Conservation (phyloP, 2,113 vertebrate species). For the Melanerpes formicivorus region DNA sequence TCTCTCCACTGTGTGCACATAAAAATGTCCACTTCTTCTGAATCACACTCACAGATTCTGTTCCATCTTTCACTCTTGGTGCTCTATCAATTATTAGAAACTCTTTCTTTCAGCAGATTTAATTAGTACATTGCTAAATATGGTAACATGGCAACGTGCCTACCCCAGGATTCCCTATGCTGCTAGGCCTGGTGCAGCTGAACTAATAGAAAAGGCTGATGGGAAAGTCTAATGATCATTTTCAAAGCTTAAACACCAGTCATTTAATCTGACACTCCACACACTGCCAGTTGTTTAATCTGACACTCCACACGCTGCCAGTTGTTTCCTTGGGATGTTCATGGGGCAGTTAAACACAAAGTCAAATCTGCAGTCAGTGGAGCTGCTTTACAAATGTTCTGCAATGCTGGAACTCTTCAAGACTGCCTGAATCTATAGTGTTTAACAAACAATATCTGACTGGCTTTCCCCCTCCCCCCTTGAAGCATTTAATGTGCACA, state of each 20-base stretch:
- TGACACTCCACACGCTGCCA: neutral
- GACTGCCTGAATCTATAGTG: neutral
- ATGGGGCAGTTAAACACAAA: neutral
- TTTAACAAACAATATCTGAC: conserved; percentile 3
- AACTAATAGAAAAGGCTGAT: conserved; percentile 39
- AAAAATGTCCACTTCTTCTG: neutral
- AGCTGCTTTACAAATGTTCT: conserved; percentile 1
- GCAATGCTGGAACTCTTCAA: neutral
- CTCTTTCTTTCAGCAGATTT: neutral
- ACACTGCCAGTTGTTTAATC: conserved; percentile 3
- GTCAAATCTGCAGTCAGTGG: neutral
- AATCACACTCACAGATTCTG: neutral
- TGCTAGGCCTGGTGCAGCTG: conserved; percentile 8
- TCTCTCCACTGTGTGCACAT: neutral
- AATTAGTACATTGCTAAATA: conserved; percentile 4
- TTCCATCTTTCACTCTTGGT: neutral
- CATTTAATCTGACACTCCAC: conserved; percentile 13
- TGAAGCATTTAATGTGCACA: neutral
- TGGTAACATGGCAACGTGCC: neutral
- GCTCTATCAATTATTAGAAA: neutral
- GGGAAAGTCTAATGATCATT: conserved; percentile 32
- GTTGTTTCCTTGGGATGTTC: conserved; percentile 15
- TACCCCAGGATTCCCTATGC: neutral
- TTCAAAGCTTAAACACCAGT: conserved; percentile 38
- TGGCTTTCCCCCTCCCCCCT: neutral